Percentiles rank a stretch among this genome's conserved stretches.
These are phyloP conservation scores for Pelusios castaneus DNA, from an alignment of 2,113 vertebrate species.

Conservation along the genomic window DNA sequence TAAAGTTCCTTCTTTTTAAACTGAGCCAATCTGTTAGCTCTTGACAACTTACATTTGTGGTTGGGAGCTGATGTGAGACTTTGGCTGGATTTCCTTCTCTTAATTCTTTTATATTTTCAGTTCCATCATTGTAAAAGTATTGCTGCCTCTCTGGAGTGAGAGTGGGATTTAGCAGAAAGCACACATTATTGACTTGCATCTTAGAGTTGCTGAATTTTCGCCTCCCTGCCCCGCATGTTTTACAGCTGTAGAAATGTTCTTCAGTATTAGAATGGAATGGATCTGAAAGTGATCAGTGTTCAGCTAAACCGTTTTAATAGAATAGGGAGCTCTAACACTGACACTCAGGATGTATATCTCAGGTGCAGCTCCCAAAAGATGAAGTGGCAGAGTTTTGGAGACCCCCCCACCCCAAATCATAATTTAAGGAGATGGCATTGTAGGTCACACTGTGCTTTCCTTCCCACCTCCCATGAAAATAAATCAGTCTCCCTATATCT, in stretches of 20 bases:
- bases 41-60: constrained; percentile 9
- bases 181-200: constrained; percentile 39
- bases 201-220: constrained; percentile 40
- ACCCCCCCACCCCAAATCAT: neutral
- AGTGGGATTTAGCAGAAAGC: constrained; percentile 29
- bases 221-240: constrained; percentile 56
- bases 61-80: constrained; percentile 31
- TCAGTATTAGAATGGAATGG: neutral
- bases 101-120: constrained; percentile 60
- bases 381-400: neutral
- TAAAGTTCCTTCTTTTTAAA: constrained; percentile 55
- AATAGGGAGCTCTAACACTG: neutral
- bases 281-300: constrained; percentile 51
- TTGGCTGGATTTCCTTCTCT: constrained; percentile 34
- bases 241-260: constrained; percentile 1
- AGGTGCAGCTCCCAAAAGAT: neutral
- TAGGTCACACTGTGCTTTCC: too few relatives aligned
- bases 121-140: constrained; percentile 41
- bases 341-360: neutral
- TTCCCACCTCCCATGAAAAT: neutral
- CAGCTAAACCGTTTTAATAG: constrained; percentile 3
- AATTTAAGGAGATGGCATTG: constrained; percentile 5
- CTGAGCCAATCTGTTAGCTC: neutral
- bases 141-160: constrained; percentile 45
- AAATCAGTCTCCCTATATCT: neutral